Conservation (phyloP, 2,797 vertebrate genomes). For the Semotilus atromaculatus region DNA sequence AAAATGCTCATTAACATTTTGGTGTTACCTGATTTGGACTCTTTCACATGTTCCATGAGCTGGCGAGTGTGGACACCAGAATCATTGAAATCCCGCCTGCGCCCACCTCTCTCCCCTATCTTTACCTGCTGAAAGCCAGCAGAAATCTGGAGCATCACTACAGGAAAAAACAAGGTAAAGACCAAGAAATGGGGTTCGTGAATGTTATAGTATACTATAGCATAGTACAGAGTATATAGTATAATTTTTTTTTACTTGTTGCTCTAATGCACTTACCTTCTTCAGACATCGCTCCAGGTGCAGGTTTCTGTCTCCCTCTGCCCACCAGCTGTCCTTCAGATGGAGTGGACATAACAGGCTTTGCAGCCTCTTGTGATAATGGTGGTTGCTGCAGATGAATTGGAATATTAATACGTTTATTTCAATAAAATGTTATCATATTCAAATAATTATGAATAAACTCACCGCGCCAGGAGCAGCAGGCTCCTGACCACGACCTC, state of each 20-base stretch:
- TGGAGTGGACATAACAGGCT: neutral
- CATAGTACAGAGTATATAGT: neutral
- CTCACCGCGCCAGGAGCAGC: constrained; percentile 69
- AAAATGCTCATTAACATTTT: neutral
- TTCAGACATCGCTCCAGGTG: constrained; percentile 52
- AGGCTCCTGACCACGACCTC: constrained; percentile 79
- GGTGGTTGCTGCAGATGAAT: constrained; percentile 47
- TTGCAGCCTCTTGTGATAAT: constrained; percentile 45
- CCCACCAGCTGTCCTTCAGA: constrained; percentile 70
- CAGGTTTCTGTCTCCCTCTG: constrained; percentile 76
- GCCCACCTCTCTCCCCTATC: constrained; percentile 87
- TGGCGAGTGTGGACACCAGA: constrained; percentile 87
- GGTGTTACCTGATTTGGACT: constrained; percentile 86
- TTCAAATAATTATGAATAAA: neutral
- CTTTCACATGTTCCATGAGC: constrained; percentile 86
- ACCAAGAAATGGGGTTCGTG: neutral
- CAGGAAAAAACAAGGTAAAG: neutral
- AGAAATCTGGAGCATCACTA: constrained; percentile 81
- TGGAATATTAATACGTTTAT: neutral
- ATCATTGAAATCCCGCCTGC: constrained; percentile 86
- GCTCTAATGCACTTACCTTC: constrained; percentile 73
- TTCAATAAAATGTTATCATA: neutral
- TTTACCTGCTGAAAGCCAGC: constrained; percentile 89
- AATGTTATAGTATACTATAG: neutral
- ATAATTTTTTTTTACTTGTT: neutral